These are phyloP conservation scores for Megathymus violae DNA, from an alignment of 1,140 invertebrate genomes.

Conservation along the genomic window DNA sequence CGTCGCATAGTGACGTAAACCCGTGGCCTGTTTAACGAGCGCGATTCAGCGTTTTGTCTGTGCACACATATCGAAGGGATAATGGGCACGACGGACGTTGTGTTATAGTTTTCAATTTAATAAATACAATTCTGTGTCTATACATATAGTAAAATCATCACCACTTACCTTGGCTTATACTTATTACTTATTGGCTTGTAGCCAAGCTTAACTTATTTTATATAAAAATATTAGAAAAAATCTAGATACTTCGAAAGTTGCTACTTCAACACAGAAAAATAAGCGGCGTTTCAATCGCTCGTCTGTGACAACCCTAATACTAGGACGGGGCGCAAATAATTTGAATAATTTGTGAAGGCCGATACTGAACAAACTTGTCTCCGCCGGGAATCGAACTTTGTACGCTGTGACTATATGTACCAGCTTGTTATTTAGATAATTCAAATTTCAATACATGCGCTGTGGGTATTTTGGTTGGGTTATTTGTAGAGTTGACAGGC, in stretches of 20 bases:
- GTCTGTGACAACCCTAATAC: not conserved
- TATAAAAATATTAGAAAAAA: too few relatives aligned
- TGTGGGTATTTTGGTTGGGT: not conserved
- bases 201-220: too few relatives aligned
- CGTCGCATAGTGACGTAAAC: not conserved
- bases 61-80: not conserved
- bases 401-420: constrained; percentile 5
- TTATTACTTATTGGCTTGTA: too few relatives aligned
- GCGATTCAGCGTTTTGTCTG: not conserved
- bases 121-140: too few relatives aligned
- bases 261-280: not conserved
- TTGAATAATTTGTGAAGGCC: constrained; percentile 33
- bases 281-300: not conserved
- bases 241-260: too few relatives aligned
- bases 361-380: constrained; percentile 29
- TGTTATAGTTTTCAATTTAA: not conserved
- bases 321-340: constrained; percentile 23
- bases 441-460: constrained; percentile 11
- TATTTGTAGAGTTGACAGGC: too few relatives aligned
- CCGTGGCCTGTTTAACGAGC: not conserved
- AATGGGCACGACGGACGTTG: not conserved
- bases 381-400: constrained; percentile 26
- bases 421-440: constrained; percentile 24
- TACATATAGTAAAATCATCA: too few relatives aligned
- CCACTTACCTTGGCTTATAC: too few relatives aligned